phyloP scores from a whole-genome alignment of 2,113 vertebrate species.

The Nothocercus nigrocapillus region DNA sequence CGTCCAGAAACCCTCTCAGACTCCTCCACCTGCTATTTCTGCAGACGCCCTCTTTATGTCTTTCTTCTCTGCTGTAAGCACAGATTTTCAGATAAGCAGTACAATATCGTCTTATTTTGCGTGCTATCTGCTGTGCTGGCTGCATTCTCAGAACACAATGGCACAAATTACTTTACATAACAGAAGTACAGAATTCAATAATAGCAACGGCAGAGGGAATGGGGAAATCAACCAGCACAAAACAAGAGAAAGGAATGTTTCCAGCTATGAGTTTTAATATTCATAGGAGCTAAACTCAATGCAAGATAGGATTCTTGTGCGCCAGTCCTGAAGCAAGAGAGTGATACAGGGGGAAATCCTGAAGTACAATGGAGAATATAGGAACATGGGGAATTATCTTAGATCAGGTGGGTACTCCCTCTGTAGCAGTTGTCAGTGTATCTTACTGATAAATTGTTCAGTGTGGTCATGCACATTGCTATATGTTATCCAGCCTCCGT shows the following conservation, averaged over 20 bases:
- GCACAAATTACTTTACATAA: constrained; percentile 63
- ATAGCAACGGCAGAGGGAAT: constrained; percentile 12
- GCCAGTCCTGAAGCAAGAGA: not conserved
- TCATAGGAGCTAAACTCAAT: not conserved
- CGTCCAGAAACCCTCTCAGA: not conserved
- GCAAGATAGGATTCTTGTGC: not conserved
- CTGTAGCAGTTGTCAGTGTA: not conserved
- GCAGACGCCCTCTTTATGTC: not conserved
- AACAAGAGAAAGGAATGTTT: not conserved
- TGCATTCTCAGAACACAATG: constrained; percentile 20
- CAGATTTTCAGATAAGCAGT: constrained; percentile 37
- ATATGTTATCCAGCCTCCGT: not conserved
- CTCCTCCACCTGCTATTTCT: not conserved
- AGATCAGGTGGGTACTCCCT: not conserved
- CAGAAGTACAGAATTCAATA: constrained; percentile 54
- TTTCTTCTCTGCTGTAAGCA: not conserved
- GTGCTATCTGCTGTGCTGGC: not conserved
- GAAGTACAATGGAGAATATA: not conserved
- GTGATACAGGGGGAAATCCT: not conserved
- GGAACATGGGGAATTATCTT: not conserved
- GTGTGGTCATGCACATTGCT: not conserved
- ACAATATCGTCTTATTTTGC: constrained; percentile 29
- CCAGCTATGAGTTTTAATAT: not conserved
- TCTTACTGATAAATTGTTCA: not conserved
- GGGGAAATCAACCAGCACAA: constrained; percentile 7